These are phyloP conservation scores for Chironex yamaguchii DNA, from an alignment of 30 jellyfish, hydroid and myxozoan species.

Conservation along the genomic window DNA sequence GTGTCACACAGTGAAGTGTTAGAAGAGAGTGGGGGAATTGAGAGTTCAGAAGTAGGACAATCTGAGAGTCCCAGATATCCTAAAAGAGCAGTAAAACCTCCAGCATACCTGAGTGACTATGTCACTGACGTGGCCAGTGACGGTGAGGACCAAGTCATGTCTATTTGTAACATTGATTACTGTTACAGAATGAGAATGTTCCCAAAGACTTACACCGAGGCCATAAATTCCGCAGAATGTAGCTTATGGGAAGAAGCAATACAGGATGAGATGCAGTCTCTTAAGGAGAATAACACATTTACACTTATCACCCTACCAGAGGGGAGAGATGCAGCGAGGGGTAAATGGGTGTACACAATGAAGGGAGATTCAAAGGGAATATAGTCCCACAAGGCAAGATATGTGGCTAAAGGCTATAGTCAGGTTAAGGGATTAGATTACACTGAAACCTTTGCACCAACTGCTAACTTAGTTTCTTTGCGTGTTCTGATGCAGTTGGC, in stretches of 20 bases:
- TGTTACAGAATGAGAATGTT: too few relatives aligned
- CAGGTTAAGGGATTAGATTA: not conserved
- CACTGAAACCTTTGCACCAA: not conserved
- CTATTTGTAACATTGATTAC: too few relatives aligned
- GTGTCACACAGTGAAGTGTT: too few relatives aligned
- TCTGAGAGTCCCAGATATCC: too few relatives aligned
- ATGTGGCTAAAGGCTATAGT: slow-evolving; percentile 20
- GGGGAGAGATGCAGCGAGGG: slow-evolving; percentile 59
- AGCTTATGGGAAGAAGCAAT: slow-evolving; percentile 29
- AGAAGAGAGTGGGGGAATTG: too few relatives aligned
- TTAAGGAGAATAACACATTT: slow-evolving; percentile 14
- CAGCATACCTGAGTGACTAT: slow-evolving; percentile 16
- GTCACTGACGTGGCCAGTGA: slow-evolving; percentile 42
- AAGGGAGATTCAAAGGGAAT: slow-evolving; percentile 1
- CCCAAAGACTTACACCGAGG: slow-evolving; percentile 20
- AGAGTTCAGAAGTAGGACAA: too few relatives aligned
- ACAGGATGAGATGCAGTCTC: slow-evolving; percentile 16
- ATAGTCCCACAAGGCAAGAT: not conserved
- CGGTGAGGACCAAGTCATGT: too few relatives aligned
- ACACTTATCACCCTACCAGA: not conserved
- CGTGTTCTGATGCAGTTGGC: too few relatives aligned
- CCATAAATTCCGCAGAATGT: slow-evolving; percentile 26
- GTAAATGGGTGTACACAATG: slow-evolving; percentile 37
- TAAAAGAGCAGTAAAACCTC: slow-evolving; percentile 14
- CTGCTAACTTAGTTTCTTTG: not conserved